phyloP scores from a whole-genome alignment of 2,797 vertebrate species.

The Microchirus variegatus region DNA sequence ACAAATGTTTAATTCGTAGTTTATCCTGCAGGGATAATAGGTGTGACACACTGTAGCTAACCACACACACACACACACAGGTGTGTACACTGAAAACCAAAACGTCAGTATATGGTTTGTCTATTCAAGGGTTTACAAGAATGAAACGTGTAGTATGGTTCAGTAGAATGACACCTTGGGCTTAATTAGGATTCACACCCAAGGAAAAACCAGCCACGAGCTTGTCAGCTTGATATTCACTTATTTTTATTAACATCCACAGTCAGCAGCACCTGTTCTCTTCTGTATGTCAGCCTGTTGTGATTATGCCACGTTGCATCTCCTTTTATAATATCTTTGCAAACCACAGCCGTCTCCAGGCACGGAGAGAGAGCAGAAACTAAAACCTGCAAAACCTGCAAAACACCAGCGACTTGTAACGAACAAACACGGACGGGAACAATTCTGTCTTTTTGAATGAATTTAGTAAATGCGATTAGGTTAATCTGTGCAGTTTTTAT shows the following conservation, averaged over 20 bases:
- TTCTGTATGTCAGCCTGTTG: not conserved
- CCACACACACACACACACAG: not conserved
- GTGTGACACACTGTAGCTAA: not conserved
- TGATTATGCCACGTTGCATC: not conserved
- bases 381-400: too few species aligned
- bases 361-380: not conserved
- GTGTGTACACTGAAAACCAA: too few species aligned
- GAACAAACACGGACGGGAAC: not conserved
- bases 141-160: not conserved
- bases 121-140: not conserved
- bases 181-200: constrained; percentile 1
- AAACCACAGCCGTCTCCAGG: not conserved
- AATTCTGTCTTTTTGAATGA: too few species aligned
- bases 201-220: not conserved
- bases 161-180: not conserved
- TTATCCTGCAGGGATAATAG: not conserved
- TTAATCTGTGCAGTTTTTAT: too few species aligned
- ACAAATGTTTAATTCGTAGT: not conserved
- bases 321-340: not conserved
- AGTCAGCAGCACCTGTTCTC: too few species aligned
- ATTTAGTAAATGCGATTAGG: too few species aligned
- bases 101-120: not conserved
- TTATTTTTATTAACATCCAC: too few species aligned
- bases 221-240: not conserved
- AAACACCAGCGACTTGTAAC: too few species aligned